Evolutionary conservation across 1,140 invertebrate species (phyloP).

Genomic region (Wasmannia auropunctata): DNA sequence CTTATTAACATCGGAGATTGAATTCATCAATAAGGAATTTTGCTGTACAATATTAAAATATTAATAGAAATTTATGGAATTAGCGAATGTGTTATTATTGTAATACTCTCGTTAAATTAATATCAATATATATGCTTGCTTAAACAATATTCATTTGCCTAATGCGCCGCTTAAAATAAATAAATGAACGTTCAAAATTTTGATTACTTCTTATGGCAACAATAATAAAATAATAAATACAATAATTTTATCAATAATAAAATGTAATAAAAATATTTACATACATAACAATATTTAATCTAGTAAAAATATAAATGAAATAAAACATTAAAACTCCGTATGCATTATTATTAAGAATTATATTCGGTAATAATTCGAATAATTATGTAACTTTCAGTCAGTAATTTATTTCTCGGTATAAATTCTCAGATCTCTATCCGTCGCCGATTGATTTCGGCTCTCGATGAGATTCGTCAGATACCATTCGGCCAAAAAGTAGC

Average conservation of each 20-base stretch:
- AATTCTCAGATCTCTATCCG: not conserved
- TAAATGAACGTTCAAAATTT: not conserved
- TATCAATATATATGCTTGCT: not conserved
- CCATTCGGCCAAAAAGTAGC: conserved; percentile 17
- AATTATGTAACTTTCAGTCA: not conserved
- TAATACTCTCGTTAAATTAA: not conserved
- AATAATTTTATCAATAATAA: not conserved
- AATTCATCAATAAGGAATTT: not conserved
- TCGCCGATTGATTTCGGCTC: not conserved
- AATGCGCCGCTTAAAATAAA: too few species aligned
- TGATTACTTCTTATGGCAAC: not conserved
- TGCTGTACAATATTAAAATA: not conserved
- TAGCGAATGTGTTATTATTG: not conserved
- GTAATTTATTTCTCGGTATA: not conserved
- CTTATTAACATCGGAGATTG: not conserved
- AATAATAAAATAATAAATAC: not conserved
- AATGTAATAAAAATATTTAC: not conserved
- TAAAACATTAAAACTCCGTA: not conserved
- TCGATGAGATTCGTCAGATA: conserved; percentile 4
- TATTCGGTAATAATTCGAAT: not conserved
- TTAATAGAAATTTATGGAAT: not conserved
- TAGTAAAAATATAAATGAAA: not conserved
- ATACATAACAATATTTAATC: not conserved
- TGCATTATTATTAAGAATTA: not conserved
- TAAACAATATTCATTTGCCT: not conserved